A percentile compares a stretch with the other conserved stretches of the same genome.
These are phyloP conservation scores for Eupeodes corollae DNA, from an alignment of 1,140 invertebrate species.

Conservation along the genomic window DNA sequence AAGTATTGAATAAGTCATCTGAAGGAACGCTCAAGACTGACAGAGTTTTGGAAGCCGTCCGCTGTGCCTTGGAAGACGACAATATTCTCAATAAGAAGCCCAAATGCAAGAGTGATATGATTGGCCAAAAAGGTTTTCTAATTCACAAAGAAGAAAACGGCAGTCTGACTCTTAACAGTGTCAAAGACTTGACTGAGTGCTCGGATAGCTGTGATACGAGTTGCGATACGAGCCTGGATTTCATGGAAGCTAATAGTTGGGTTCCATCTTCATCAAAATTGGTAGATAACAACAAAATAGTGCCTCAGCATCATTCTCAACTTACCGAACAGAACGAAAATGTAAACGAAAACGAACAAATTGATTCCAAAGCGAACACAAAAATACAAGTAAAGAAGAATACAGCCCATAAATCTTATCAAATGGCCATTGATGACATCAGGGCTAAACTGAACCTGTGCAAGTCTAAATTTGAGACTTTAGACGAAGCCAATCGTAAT, in stretches of 20 bases:
- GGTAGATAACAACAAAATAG: not conserved
- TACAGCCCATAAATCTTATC: slow-evolving; percentile 8
- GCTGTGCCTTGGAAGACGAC: slow-evolving; percentile 16
- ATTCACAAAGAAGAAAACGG: slow-evolving; percentile 27
- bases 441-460: slow-evolving; percentile 26
- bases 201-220: slow-evolving; percentile 33
- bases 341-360: not conserved
- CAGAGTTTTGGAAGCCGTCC: slow-evolving; percentile 18
- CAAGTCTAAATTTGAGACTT: slow-evolving; percentile 28
- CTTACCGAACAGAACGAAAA: no score
- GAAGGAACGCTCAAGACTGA: slow-evolving; percentile 13
- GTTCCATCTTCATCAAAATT: not conserved
- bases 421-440: slow-evolving; percentile 25
- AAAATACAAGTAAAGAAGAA: not conserved
- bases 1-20: not conserved
- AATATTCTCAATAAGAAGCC: not conserved
- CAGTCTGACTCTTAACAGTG: slow-evolving; percentile 27
- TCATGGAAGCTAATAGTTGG: slow-evolving; percentile 23
- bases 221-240: slow-evolving; percentile 34
- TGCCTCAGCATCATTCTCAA: no score
- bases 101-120: slow-evolving; percentile 21
- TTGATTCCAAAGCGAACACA: not conserved
- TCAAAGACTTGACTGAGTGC: slow-evolving; percentile 31
- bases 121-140: slow-evolving; percentile 31
- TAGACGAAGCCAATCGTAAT: slow-evolving; percentile 25